Percentiles rank a stretch among this genome's conserved stretches.
Conservation (phyloP, 2,113 vertebrate genomes). For the Calyptomena viridis region DNA sequence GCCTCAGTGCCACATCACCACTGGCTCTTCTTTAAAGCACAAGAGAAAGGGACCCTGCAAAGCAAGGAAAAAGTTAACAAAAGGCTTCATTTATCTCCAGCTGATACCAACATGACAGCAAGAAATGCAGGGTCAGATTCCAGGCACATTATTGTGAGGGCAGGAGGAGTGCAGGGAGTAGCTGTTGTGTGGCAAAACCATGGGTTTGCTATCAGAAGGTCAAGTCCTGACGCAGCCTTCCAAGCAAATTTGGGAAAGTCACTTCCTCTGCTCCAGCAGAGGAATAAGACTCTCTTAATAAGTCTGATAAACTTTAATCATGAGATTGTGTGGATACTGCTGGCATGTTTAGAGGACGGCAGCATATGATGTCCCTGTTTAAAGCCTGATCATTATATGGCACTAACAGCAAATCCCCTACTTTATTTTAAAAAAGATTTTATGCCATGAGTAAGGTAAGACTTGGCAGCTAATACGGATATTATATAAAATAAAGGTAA, state of each 20-base stretch:
- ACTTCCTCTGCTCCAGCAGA: not conserved
- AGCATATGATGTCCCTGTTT: not conserved
- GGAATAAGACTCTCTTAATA: too few relatives aligned
- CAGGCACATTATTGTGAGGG: not conserved
- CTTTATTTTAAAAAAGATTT: not conserved
- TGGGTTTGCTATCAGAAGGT: not conserved
- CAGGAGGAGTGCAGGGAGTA: not conserved
- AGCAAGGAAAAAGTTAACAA: conserved; percentile 27
- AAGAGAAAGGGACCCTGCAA: not conserved
- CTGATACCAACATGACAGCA: conserved; percentile 29
- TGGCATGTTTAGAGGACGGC: not conserved
- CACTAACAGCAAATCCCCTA: not conserved
- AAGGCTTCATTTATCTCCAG: conserved; percentile 44
- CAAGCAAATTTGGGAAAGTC: not conserved
- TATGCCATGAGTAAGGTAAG: not conserved
- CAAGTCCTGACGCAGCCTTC: conserved; percentile 22
- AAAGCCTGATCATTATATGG: not conserved
- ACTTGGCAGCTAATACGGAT: not conserved
- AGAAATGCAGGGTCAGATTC: conserved; percentile 25
- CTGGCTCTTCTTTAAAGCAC: not conserved
- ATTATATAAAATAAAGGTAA: not conserved
- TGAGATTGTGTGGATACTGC: not conserved
- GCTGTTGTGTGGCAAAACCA: not conserved
- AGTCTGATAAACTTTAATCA: not conserved
- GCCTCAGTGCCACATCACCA: not conserved